These are phyloP conservation scores for Tyto alba DNA, from an alignment of 2,113 vertebrate species.

Conservation along the genomic window DNA sequence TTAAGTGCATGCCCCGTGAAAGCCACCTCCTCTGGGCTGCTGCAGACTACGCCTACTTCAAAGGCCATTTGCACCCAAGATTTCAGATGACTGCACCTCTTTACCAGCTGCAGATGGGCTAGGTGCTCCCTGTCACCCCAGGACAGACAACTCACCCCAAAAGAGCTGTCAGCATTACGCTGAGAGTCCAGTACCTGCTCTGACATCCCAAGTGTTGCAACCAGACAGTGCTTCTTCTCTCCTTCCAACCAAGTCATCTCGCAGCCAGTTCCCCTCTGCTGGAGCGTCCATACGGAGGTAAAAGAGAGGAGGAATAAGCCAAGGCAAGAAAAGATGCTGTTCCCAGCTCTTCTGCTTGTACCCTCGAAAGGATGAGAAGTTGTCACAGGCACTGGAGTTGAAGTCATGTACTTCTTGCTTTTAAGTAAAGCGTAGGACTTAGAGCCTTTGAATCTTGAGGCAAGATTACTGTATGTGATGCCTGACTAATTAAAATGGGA, in stretches of 20 bases:
- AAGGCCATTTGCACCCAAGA: background rate
- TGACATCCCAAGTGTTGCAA: background rate
- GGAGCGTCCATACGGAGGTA: background rate
- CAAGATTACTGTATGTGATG: background rate
- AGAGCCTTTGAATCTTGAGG: background rate
- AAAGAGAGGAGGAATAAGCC: background rate
- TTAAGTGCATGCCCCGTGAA: background rate
- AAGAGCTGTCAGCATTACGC: background rate
- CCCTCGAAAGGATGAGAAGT: background rate
- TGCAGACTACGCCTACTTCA: background rate
- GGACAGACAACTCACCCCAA: background rate
- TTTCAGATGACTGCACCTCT: background rate
- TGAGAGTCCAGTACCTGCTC: background rate
- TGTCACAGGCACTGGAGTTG: background rate
- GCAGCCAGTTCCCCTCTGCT: background rate
- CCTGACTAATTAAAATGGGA: conserved; percentile 34
- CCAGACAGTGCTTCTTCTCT: background rate
- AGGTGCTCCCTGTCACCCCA: background rate
- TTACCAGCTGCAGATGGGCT: background rate
- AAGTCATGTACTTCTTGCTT: background rate
- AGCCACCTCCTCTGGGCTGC: background rate
- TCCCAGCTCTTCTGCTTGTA: background rate
- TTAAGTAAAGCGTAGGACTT: background rate
- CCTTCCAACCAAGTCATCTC: background rate
- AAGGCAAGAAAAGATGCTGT: background rate